Conservation (phyloP, 2,888 invertebrate species). For the Deroplatys truncata region DNA sequence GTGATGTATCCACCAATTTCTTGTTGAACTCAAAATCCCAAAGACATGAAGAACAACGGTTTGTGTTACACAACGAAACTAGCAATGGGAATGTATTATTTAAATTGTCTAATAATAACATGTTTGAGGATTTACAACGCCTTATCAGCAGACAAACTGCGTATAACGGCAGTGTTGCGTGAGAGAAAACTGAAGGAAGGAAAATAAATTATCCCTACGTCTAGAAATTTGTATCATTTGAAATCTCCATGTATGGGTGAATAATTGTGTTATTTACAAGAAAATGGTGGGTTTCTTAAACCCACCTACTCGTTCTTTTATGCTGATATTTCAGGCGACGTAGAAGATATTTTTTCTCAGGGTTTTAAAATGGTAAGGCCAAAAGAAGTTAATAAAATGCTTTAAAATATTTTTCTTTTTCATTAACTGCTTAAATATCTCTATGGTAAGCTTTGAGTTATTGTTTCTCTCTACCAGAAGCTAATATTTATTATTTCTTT, state of each 20-base stretch:
- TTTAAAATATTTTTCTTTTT: too few species aligned
- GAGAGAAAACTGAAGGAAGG: not conserved
- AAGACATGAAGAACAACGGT: not conserved
- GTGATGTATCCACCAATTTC: not conserved
- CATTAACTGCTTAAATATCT: too few species aligned
- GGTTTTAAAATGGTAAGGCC: too few species aligned
- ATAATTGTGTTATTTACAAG: not conserved
- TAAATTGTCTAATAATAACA: not conserved
- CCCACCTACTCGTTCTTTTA: not conserved
- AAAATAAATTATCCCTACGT: not conserved
- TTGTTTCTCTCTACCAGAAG: accelerated
- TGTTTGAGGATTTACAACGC: not conserved
- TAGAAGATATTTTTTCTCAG: not conserved
- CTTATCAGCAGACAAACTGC: not conserved
- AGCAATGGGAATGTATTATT: not conserved
- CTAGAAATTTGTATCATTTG: not conserved
- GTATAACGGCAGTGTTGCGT: not conserved
- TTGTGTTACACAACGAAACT: not conserved
- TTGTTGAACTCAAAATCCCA: not conserved
- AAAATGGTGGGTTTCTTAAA: not conserved
- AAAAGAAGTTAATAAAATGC: too few species aligned
- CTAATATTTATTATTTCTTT: too few species aligned
- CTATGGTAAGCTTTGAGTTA: too few species aligned
- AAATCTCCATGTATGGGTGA: not conserved
- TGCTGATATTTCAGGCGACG: not conserved